Conservation (phyloP, 2,888 invertebrate genomes). For the Phalangium opilio region DNA sequence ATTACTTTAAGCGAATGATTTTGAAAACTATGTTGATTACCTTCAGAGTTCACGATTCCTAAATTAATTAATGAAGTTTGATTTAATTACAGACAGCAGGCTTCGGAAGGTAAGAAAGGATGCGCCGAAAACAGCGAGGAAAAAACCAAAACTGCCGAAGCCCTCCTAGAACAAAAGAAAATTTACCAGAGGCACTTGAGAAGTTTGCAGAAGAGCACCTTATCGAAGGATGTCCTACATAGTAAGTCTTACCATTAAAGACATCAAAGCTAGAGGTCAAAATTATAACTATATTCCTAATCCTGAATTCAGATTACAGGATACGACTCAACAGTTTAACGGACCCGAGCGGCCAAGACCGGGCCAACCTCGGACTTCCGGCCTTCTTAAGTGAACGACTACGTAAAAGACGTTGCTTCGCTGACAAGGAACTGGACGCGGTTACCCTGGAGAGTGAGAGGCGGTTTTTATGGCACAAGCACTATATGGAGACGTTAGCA, state of each 20-base stretch:
- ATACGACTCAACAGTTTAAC: too few relatives aligned
- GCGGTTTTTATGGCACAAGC: constrained; percentile 3
- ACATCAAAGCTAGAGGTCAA: too few relatives aligned
- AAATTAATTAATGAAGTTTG: neutral
- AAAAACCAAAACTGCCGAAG: constrained; percentile 30
- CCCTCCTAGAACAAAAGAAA: constrained; percentile 41
- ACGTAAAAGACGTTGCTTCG: constrained; percentile 39
- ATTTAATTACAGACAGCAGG: constrained; percentile 12
- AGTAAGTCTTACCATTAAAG: too few relatives aligned
- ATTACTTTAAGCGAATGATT: too few relatives aligned
- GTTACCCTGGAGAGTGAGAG: constrained; percentile 29
- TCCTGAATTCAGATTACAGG: too few relatives aligned
- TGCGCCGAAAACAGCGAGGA: constrained; percentile 11
- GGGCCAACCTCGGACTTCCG: too few relatives aligned
- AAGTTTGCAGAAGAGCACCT: constrained; percentile 38
- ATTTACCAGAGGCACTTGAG: constrained; percentile 41
- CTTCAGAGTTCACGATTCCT: too few relatives aligned
- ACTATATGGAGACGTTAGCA: too few relatives aligned
- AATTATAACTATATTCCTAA: too few relatives aligned
- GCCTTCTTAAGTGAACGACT: constrained; percentile 39
- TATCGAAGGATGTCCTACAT: constrained; percentile 33
- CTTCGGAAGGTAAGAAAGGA: constrained; percentile 6
- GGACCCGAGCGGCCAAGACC: too few relatives aligned
- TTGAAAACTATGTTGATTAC: too few relatives aligned
- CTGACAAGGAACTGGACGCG: constrained; percentile 33